A percentile compares a stretch with the other conserved stretches of the same genome.
These are phyloP conservation scores for Irena cyanogastra DNA, from an alignment of 2,113 vertebrate species.

Conservation along the genomic window DNA sequence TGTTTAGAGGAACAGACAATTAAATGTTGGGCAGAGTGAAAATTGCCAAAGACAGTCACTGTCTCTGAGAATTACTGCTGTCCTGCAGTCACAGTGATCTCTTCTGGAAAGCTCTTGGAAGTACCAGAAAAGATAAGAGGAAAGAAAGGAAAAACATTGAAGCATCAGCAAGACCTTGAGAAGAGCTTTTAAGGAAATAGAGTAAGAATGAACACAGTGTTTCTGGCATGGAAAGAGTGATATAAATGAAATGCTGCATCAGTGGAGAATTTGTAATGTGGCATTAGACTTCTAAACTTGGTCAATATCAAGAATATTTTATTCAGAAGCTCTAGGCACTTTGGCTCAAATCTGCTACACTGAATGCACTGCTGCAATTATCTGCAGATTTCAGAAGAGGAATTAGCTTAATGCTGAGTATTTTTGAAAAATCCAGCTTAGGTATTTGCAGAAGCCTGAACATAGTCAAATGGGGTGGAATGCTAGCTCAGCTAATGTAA, in stretches of 20 bases:
- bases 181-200: not conserved
- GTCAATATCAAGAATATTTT: not conserved
- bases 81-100: not conserved
- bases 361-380: not conserved
- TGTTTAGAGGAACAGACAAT: not conserved
- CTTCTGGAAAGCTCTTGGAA: not conserved
- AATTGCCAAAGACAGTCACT: not conserved
- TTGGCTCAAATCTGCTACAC: not conserved
- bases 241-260: not conserved
- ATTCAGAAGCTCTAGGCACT: not conserved
- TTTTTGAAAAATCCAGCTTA: not conserved
- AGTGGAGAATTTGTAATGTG: not conserved
- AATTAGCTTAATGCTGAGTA: not conserved
- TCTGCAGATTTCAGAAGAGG: not conserved
- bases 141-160: not conserved
- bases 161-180: not conserved
- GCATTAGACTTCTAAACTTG: not conserved
- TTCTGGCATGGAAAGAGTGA: not conserved
- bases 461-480: not conserved
- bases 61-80: not conserved
- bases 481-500: not conserved
- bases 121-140: not conserved
- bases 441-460: not conserved
- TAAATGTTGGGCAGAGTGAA: not conserved
- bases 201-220: not conserved